Percentiles rank a stretch among this genome's conserved stretches.
phyloP scores from a whole-genome alignment of 53 echinoderm and acorn worm genomes.

The Mesocentrotus franciscanus region DNA sequence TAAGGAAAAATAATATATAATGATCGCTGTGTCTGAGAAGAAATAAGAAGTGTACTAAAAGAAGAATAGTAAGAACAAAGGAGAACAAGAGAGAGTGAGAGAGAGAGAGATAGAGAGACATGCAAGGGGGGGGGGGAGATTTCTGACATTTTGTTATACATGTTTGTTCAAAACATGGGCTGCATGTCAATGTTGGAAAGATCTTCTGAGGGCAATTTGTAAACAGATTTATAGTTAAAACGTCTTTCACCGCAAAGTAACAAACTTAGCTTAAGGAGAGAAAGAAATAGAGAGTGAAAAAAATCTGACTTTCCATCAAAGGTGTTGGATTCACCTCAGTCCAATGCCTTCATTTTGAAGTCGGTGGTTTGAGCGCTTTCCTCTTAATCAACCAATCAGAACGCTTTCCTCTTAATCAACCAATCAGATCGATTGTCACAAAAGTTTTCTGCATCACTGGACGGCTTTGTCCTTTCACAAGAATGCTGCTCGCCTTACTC shows the following conservation, averaged over 20 bases:
- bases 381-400: neutral
- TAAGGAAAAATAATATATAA: too few relatives aligned
- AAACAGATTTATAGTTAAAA: neutral
- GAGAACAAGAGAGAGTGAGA: neutral
- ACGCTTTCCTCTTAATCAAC: neutral
- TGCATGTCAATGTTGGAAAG: neutral
- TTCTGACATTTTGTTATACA: neutral
- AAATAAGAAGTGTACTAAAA: neutral
- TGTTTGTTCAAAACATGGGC: neutral
- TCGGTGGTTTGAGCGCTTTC: conserved; percentile 9
- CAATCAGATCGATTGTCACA: neutral
- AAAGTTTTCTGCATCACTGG: neutral
- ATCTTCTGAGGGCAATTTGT: neutral
- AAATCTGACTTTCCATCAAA: neutral
- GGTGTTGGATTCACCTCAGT: neutral
- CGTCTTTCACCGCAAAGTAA: neutral
- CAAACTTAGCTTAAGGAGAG: neutral
- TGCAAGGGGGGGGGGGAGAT: neutral
- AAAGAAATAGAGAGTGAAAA: neutral
- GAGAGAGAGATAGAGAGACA: neutral
- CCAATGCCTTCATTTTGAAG: neutral
- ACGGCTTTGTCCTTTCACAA: neutral
- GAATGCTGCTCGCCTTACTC: neutral
- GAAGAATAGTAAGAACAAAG: neutral
- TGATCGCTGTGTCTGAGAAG: too few relatives aligned